These are phyloP conservation scores for Tetranychus cinnabarinus DNA, from an alignment of 1,140 invertebrate species.

Conservation along the genomic window DNA sequence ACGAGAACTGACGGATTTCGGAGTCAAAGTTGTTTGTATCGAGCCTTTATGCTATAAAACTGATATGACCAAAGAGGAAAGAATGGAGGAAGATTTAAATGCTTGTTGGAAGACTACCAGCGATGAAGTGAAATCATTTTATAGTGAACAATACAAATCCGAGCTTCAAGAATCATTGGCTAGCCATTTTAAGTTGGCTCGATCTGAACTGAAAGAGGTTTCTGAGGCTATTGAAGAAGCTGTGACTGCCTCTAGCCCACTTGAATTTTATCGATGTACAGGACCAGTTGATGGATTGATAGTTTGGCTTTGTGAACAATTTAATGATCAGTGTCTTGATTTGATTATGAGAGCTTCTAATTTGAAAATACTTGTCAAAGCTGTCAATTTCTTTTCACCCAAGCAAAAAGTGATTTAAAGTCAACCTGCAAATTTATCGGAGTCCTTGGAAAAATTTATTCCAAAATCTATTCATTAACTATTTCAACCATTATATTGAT, in stretches of 20 bases:
- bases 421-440: too few species aligned
- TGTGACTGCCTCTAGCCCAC: not conserved
- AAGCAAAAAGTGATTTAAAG: not conserved
- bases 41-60: conserved; percentile 28
- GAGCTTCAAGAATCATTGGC: not conserved
- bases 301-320: not conserved
- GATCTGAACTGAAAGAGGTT: not conserved
- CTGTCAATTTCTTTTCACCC: not conserved
- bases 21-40: conserved; percentile 43
- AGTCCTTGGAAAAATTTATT: too few species aligned
- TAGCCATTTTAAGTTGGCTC: not conserved
- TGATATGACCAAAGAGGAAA: not conserved
- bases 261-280: not conserved
- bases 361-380: not conserved
- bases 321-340: not conserved
- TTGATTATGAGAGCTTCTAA: not conserved
- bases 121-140: not conserved
- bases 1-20: conserved; percentile 45
- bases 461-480: too few species aligned
- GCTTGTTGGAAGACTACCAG: not conserved
- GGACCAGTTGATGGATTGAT: not conserved
- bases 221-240: not conserved
- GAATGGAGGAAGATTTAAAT: not conserved
- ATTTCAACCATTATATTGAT: too few species aligned
- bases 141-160: not conserved